Evolutionary conservation across 2,888 invertebrate species (phyloP), one percentile per base, ranked within the genome.

Genomic region (Helicoverpa assulta): DNA sequence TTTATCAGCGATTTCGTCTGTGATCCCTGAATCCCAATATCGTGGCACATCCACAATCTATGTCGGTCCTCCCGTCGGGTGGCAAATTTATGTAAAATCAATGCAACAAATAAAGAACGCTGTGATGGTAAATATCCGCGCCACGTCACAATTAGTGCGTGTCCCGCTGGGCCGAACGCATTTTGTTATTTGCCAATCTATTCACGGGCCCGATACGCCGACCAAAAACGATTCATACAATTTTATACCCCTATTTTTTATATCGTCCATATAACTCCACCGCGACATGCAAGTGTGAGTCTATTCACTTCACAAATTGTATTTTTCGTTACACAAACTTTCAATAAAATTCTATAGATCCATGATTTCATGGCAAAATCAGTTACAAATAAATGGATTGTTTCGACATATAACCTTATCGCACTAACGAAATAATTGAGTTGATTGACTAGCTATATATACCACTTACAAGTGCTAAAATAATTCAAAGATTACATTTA

Each of bases 131-230:
- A 87, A 90, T 89, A 87, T 82, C 79, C 85, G 83, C 82, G 78
- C 77, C 85, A 84, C 83, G 86, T 88, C 86, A 89, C 91, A 90
- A 91, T 91, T 91, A 91, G 87, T 81, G 74, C 63, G 78, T 70
- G 65, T 83, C 90, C 88, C 87, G 82, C 79, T 81, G 86, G 82
- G 83, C 73, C 77, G 73, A 68, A 78, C 82, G 75, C 79, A 76
- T 85, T 88, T 83, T 84, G 81, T 80, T 88, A 76, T 86, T 85
- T 82, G 76, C 83, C 82, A 80, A 84, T 84, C 77, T 81, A 81
- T 82, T 75, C 70, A 64, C 71, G 61, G 78, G 52, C 67, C 64
- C 67, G 67, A 67, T 74, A 72, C 61, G 52, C 52, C 67, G 43
- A 73, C 76, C 70, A 83, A 73, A 80, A 79, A 62, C 62, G 56